Conservation (phyloP, 2,797 vertebrate genomes). For the Sciaenops ocellatus region DNA sequence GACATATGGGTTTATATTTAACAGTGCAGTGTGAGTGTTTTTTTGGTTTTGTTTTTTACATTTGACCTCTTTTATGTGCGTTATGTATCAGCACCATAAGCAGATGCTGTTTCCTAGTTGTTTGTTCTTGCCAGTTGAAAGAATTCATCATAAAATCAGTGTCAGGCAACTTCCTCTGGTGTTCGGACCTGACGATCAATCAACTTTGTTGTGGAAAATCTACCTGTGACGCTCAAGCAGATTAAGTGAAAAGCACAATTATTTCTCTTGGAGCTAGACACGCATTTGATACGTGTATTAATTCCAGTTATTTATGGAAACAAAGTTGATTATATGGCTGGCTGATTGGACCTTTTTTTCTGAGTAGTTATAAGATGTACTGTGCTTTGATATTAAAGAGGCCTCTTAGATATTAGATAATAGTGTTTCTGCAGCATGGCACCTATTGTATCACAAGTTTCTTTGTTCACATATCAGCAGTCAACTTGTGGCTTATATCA, state of each 20-base stretch:
- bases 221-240: not conserved
- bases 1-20: slow-evolving; percentile 13
- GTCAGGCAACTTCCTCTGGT: not conserved
- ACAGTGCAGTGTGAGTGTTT: not conserved
- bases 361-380: not conserved
- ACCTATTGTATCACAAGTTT: slow-evolving; percentile 1
- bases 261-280: not conserved
- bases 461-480: slow-evolving; percentile 19
- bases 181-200: not conserved
- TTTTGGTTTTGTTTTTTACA: not conserved
- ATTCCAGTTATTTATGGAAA: slow-evolving; percentile 3
- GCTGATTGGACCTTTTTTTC: slow-evolving; percentile 1
- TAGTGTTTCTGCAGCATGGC: not conserved
- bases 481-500: not conserved
- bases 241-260: not conserved
- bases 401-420: not conserved
- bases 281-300: not conserved
- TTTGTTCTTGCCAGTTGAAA: slow-evolving; percentile 21
- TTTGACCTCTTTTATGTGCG: not conserved
- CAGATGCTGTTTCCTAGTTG: not conserved
- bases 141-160: not conserved
- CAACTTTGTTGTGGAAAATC: not conserved
- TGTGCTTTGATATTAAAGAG: not conserved
- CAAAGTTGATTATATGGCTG: not conserved
- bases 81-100: not conserved